Evolutionary conservation across 2,113 vertebrate species (phyloP).

Genomic region (Thunnus maccoyii): DNA sequence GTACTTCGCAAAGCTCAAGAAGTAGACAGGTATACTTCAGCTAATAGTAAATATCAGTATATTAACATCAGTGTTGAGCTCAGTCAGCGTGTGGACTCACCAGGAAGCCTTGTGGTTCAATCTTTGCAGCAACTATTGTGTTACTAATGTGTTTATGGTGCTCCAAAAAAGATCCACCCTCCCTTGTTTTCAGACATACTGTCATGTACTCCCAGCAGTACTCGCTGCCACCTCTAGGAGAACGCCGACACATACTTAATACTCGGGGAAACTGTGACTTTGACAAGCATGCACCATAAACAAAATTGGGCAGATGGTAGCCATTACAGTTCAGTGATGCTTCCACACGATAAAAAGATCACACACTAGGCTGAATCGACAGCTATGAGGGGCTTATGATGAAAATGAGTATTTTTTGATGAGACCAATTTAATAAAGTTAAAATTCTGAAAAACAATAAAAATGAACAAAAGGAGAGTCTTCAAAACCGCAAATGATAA

Average conservation of each 20-base stretch:
- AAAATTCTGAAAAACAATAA: background rate
- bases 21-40: background rate
- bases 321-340: slow-evolving; percentile 61
- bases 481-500: background rate
- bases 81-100: background rate
- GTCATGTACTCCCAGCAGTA: background rate
- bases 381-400: slow-evolving; percentile 10
- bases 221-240: background rate
- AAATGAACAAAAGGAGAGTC: background rate
- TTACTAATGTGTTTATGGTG: too few relatives aligned
- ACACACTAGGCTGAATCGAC: slow-evolving; percentile 50
- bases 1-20: background rate
- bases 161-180: background rate
- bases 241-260: background rate
- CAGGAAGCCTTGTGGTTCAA: too few relatives aligned
- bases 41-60: background rate
- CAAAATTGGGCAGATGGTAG: slow-evolving; percentile 53
- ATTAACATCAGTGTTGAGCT: background rate
- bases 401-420: slow-evolving; percentile 30
- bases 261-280: slow-evolving; percentile 39
- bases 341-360: slow-evolving; percentile 45
- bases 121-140: background rate
- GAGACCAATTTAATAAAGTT: background rate
- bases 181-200: background rate
- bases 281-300: slow-evolving; percentile 50